Evolutionary conservation across 1,140 invertebrate species (phyloP), one percentile per base, ranked within the genome.

Genomic region (Venturia canescens): DNA sequence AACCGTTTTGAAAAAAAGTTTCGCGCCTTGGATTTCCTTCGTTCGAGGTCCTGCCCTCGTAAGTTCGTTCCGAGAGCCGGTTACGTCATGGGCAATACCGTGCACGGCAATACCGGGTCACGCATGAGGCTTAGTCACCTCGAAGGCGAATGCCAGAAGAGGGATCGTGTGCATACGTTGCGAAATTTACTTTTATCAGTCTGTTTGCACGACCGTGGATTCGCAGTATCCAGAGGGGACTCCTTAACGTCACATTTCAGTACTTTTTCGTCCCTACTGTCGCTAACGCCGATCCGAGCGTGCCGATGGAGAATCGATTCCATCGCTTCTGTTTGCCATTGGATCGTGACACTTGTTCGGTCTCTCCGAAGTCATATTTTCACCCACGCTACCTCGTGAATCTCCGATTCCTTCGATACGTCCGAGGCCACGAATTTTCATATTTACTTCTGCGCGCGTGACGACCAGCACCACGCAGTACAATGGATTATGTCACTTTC

Each of bases 11-110:
- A 26, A 27, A 63, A n/a, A 63, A 71, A 71, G 38, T 60, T 76
- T 76, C 53, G 63, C 72, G 60, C 60, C 0, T 63, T 27, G 27
- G 60, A 38, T 78, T 82, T 66, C 53, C 27, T 26, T 53, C 31
- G 60, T 76, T 53, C 48, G 78, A 29, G 48, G 82, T 76, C 79
- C 75, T 78, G 16, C n/a, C 60, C 60, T 63, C 60, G 26, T 63
- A 63, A 23, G 26, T 13, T 67, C 60, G 71, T 82, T 53, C 48
- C 5, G 21, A 60, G 48, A 34, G 80, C 79, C 48, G 74, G 78
- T 89, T 87, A 86, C 89, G 89, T 91, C 90, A 91, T 83, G 83
- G 87, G 78, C 85, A 57, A 79, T 89, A 86, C 89, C 89, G 82
- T 90, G 87, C 89, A 90, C 87, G 88, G 88, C 82, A 86, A 88